Conservation (phyloP, 37 sponge, comb jelly and placozoan species). For the Theonella swinhoei region DNA sequence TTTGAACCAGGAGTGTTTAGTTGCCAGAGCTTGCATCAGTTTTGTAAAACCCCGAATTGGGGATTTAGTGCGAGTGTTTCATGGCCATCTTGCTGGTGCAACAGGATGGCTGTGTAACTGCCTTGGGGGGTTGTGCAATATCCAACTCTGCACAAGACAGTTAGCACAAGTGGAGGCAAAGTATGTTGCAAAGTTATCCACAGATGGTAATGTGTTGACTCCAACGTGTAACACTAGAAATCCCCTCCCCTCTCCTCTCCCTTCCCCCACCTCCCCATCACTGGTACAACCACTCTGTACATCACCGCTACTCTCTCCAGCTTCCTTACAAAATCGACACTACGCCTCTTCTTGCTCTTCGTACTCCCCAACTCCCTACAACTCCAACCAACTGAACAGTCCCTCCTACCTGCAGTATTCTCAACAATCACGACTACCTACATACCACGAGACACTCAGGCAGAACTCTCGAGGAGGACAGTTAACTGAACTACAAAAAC, state of each 20-base stretch:
- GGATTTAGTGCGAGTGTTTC: background rate
- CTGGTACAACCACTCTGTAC: background rate
- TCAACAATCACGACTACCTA: no score
- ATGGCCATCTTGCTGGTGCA: background rate
- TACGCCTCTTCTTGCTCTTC: no score
- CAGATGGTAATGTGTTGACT: no score
- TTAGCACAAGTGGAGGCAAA: background rate
- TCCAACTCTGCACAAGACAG: background rate
- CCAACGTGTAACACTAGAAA: no score
- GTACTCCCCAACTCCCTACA: no score
- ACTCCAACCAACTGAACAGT: no score
- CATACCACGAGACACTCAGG: no score
- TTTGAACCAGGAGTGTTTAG: background rate
- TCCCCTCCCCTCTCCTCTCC: background rate
- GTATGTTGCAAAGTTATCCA: background rate
- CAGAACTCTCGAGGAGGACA: no score
- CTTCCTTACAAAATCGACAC: background rate
- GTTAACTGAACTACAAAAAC: no score
- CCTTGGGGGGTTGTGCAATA: background rate
- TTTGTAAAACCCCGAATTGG: background rate
- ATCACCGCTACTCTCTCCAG: background rate
- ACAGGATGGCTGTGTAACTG: background rate
- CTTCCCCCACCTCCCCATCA: background rate
- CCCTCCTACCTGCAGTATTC: no score
- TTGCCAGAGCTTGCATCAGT: background rate